phyloP scores from a whole-genome alignment of 2,888 invertebrate species.

The Entomobrya multifasciata region DNA sequence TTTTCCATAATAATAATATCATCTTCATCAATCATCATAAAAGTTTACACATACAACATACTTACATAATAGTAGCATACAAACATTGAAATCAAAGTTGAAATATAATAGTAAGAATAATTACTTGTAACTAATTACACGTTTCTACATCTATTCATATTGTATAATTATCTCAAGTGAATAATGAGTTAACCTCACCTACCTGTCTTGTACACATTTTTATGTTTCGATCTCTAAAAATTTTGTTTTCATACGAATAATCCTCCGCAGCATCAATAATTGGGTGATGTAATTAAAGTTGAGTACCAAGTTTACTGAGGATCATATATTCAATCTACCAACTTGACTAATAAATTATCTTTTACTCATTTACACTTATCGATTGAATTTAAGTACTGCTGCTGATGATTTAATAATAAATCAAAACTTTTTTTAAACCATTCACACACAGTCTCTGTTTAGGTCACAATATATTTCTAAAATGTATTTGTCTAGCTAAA shows the following conservation, averaged over 20 bases:
- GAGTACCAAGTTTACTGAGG: background rate
- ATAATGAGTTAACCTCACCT: too few species aligned
- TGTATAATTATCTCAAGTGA: background rate
- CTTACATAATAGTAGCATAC: constrained; percentile 39
- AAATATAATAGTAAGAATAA: background rate
- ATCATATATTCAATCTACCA: background rate
- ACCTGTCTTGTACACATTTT: background rate
- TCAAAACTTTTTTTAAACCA: constrained; percentile 28
- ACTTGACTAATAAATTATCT: background rate
- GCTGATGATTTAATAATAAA: background rate
- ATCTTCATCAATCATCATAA: constrained; percentile 30
- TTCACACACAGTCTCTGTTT: constrained; percentile 58
- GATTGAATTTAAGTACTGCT: constrained; percentile 1
- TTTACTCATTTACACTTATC: too few species aligned
- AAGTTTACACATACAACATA: constrained; percentile 27
- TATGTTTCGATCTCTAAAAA: too few species aligned
- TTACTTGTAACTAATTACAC: background rate
- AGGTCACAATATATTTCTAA: background rate
- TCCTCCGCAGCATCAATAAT: too few species aligned
- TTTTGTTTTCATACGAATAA: too few species aligned
- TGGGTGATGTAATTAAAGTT: background rate
- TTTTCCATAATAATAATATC: constrained; percentile 51
- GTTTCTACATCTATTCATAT: background rate
- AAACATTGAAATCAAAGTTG: constrained; percentile 46
- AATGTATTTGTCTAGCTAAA: too few species aligned